Evolutionary conservation across 2,888 invertebrate genomes (phyloP), one percentile per base, ranked within the genome.

Genomic region (Drosophila nr. medialis): DNA sequence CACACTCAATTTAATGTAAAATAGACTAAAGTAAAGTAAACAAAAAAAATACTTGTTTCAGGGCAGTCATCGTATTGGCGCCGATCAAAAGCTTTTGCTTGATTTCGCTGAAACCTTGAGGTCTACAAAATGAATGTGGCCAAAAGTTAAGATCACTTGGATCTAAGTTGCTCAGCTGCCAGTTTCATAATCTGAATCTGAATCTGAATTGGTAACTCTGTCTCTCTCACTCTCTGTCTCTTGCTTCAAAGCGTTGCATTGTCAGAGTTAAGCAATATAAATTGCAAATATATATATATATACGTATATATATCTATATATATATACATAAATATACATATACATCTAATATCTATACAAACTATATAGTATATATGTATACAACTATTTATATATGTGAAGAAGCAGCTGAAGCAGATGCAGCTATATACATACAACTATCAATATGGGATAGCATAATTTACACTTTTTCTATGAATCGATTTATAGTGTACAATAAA

Each of bases 381-480:
- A 89, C 85, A 89, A 85, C 83, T 80, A 86, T 84, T 86, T 82
- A 83, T 85, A 77, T 80, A 64, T 60, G 74, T 67, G 48, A 54
- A 40, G 40, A 59, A 8, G 27, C 62, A 71, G 71, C 63, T 64
- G 77, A 59, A 70, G 66, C 64, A 76, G 68, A 54, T 48, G 66
- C 75, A 59, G 78, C 83, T 83, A 80, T 77, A 77, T 77, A 79
- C 70, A 77, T 76, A 75, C 55, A 77, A 73, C 86, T 84, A 81
- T 86, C 88, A 65, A 90, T 80, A 83, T 83, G 81, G 75, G 72
- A 85, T 86, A 86, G 86, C 77, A 81, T 86, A 89, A 89, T 89
- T 86, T 86, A 86, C 89, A 86, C 87, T 85, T 86, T 86, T 86
- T 86, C 86, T 86, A 86, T 89, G 85, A 87, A 81, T 85, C 87